Evolutionary conservation across 1,140 invertebrate genomes (phyloP).

Genomic region (Hycleus phaleratus): DNA sequence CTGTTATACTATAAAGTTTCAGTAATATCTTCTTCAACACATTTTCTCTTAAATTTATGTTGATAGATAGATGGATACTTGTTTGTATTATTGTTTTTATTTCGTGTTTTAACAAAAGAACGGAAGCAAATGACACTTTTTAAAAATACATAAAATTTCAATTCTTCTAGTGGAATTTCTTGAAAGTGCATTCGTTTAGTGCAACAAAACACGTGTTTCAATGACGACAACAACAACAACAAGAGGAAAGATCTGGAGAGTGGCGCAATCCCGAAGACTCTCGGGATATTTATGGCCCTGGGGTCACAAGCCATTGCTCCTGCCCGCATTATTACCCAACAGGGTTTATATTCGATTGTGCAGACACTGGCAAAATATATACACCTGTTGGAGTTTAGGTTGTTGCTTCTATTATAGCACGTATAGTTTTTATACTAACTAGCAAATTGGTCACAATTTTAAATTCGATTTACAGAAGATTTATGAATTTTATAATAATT

Average conservation of each 20-base stretch:
- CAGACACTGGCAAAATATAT: slow-evolving; percentile 36
- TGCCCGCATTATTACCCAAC: slow-evolving; percentile 41
- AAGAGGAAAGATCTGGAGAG: not conserved
- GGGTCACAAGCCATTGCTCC: slow-evolving; percentile 41
- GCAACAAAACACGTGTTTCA: slow-evolving; percentile 9
- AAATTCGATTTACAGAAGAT: no score
- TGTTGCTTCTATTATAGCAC: slow-evolving; percentile 20
- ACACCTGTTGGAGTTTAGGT: slow-evolving; percentile 37
- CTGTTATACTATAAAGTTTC: no score
- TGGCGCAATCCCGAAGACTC: slow-evolving; percentile 26
- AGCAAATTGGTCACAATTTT: not conserved
- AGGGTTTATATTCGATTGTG: slow-evolving; percentile 41
- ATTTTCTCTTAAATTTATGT: no score
- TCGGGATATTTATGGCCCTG: slow-evolving; percentile 39
- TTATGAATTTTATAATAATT: no score
- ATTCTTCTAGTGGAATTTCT: not conserved
- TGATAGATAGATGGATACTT: no score
- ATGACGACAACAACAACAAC: slow-evolving; percentile 1
- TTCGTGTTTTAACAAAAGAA: slow-evolving; percentile 1
- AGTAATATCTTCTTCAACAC: no score
- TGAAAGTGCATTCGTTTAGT: slow-evolving; percentile 1
- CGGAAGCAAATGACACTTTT: slow-evolving; percentile 1
- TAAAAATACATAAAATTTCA: slow-evolving; percentile 1
- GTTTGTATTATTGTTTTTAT: no score
- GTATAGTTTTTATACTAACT: not conserved